Base-by-base conservation (phyloP, 2,888 invertebrate genomes). In the Actias luna region DNA sequence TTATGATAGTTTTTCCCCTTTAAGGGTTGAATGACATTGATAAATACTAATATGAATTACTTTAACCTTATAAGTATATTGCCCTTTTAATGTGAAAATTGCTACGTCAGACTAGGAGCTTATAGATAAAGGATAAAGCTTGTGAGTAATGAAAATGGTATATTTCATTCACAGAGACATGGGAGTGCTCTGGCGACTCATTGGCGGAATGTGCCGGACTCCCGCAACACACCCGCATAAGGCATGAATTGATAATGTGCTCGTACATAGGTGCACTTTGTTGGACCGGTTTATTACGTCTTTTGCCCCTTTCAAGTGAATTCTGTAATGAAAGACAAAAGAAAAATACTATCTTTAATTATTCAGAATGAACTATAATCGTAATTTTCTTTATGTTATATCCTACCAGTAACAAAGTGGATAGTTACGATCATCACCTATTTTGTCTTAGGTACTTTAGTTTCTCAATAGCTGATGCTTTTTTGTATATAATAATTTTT, bases 201-300 rank as follows among this genome's bases (percentile, higher is more conserved):
- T 82, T 81, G 80, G 76, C 69, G 71, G 74, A 71, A 71, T 78
- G 75, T 79, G 78, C 59, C 14, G 55, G 50, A 69, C 69, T 63
- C 63, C 36, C 52, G 50, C 67, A 68, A 63, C 78, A 29, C 55
- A 55, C 16, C 29, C 78, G 79, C 80, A 80, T 80, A 77, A 72
- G 72, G 69, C 77, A 86, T 88, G 86, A 84, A 88, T 88, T 81
- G 71, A 72, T 85, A 82, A 88, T 85, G 82, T 80, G 74, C 66
- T 69, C 64, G 78, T 71, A 76, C 79, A 65, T 70, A 76, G 75
- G 77, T 82, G 82, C 83, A 84, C 81, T 83, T 80, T 78, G 78
- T 70, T 70, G 73, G 68, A 69, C 71, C 74, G 75, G 68, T 74
- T 25, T 55, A 29, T 29, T 55, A 55, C 55, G 25, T 12, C 22